Percentiles rank a stretch among this genome's conserved stretches.
These are phyloP conservation scores for Cylas formicarius DNA, from an alignment of 1,140 invertebrate species.

Conservation along the genomic window DNA sequence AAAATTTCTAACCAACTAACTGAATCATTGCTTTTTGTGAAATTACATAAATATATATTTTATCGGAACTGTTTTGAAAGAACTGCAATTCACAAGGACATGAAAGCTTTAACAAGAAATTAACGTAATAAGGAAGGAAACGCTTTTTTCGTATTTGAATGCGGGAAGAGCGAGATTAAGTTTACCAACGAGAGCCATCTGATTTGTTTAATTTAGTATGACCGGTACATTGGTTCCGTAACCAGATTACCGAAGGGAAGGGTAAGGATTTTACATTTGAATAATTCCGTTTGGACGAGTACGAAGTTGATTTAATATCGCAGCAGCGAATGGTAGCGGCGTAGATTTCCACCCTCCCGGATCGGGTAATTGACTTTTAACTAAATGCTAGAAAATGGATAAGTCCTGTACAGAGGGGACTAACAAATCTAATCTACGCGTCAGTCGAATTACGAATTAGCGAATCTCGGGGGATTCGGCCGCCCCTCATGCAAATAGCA, in stretches of 20 bases:
- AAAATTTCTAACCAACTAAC: no score
- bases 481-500: conserved; percentile 34
- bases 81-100: no score
- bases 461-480: conserved; percentile 27
- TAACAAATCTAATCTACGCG: conserved; percentile 38
- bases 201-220: conserved; percentile 15
- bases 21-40: no score
- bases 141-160: no score
- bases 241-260: conserved; percentile 22
- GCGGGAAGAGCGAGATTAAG: no score
- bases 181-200: conserved; percentile 15
- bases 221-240: conserved; percentile 16
- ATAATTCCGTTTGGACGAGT: conserved; percentile 26
- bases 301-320: conserved; percentile 25
- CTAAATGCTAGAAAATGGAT: conserved; percentile 41
- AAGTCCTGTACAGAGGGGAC: conserved; percentile 34
- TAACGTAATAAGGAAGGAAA: no score
- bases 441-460: conserved; percentile 40
- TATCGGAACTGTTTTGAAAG: no score
- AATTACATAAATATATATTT: no score
- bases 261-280: conserved; percentile 30
- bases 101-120: no score
- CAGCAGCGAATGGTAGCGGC: conserved; percentile 14
- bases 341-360: conserved; percentile 23
- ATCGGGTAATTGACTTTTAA: conserved; percentile 39